A percentile compares a stretch with the other conserved stretches of the same genome.
Evolutionary conservation across 2,797 vertebrate species (phyloP).

Genomic region (Darevskia mixta): DNA sequence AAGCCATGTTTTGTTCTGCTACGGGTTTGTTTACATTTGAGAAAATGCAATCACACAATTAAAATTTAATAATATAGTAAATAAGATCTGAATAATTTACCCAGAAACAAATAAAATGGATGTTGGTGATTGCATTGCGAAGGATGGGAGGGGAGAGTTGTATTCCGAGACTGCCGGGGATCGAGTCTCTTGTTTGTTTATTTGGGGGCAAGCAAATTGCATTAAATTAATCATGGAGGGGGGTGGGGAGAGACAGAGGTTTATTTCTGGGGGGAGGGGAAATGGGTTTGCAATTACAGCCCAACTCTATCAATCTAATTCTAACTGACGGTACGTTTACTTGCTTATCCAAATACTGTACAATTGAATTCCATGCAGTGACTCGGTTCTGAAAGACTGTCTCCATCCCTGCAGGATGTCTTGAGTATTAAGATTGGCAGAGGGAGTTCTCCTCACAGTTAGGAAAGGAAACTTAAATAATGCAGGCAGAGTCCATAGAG

Average conservation of each 20-base stretch:
- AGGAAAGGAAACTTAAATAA: no score
- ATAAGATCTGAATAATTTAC: slow-evolving; percentile 80
- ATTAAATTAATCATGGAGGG: not conserved
- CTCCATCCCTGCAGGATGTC: no score
- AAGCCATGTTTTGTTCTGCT: slow-evolving; percentile 64
- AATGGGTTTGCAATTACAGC: not conserved
- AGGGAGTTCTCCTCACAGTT: no score
- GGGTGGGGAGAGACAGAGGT: no score
- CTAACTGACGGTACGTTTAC: not conserved
- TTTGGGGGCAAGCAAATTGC: slow-evolving; percentile 28
- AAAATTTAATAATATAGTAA: slow-evolving; percentile 82
- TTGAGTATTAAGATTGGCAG: no score
- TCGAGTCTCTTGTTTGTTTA: slow-evolving; percentile 24
- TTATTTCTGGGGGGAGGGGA: not conserved
- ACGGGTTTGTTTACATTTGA: slow-evolving; percentile 72
- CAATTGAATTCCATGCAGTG: not conserved
- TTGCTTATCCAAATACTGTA: not conserved
- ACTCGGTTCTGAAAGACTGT: not conserved
- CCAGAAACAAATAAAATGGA: slow-evolving; percentile 72
- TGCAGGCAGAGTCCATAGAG: no score
- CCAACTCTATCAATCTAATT: not conserved
- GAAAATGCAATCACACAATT: slow-evolving; percentile 75
- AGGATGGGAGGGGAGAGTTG: slow-evolving; percentile 25
- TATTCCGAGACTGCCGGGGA: slow-evolving; percentile 29
- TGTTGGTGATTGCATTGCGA: slow-evolving; percentile 50